phyloP scores from a whole-genome alignment of 2,888 invertebrate genomes.

The Nomada ferruginata region DNA sequence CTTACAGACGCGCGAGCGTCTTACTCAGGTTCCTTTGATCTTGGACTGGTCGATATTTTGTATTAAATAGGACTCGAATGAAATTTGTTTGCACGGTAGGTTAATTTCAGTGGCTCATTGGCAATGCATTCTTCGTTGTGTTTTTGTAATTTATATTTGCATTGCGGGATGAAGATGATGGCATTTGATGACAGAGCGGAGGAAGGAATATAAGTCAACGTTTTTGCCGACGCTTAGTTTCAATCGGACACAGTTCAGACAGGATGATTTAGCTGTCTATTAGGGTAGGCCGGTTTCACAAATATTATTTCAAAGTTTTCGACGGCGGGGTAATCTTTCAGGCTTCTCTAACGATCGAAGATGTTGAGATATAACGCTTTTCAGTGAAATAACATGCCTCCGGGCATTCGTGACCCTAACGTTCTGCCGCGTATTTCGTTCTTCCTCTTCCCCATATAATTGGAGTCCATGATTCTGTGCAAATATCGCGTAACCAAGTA shows the following conservation, averaged over 20 bases:
- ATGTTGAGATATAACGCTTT: constrained; percentile 74
- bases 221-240: neutral
- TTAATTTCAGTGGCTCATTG: neutral
- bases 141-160: neutral
- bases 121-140: neutral
- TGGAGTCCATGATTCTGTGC: constrained; percentile 74
- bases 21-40: constrained; percentile 18
- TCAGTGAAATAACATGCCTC: constrained; percentile 75
- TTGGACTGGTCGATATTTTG: neutral
- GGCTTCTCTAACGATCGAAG: constrained; percentile 64
- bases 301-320: constrained; percentile 68
- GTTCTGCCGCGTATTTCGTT: constrained; percentile 63
- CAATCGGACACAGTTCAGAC: constrained; percentile 9
- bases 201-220: neutral
- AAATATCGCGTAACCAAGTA: constrained; percentile 72
- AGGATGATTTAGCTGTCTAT: constrained; percentile 55
- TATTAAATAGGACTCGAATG: neutral
- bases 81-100: neutral
- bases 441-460: constrained; percentile 65
- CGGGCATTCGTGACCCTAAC: constrained; percentile 67
- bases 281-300: constrained; percentile 40
- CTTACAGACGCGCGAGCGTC: neutral
- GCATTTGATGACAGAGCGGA: neutral
- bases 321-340: constrained; percentile 52
- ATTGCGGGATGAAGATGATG: neutral